Evolutionary conservation across 2,888 invertebrate species (phyloP).

Genomic region (Phortica okadai): DNA sequence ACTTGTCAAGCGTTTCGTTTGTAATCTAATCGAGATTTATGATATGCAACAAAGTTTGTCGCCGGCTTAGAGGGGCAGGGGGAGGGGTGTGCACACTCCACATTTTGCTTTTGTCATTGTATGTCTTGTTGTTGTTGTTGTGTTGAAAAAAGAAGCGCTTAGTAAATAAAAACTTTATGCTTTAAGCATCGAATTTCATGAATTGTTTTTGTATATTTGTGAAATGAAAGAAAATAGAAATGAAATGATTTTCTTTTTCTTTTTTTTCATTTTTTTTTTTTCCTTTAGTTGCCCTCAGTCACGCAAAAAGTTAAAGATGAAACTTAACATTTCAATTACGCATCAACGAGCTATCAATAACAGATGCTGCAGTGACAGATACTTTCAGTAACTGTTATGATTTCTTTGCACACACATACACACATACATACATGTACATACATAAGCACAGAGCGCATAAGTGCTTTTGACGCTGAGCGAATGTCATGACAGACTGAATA

Average conservation of each 20-base stretch:
- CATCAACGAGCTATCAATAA: conserved; percentile 71
- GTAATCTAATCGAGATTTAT: conserved; percentile 72
- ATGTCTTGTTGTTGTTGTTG: too few relatives aligned
- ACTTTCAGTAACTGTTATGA: conserved; percentile 47
- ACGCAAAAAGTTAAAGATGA: conserved; percentile 41
- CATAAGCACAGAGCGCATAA: background rate
- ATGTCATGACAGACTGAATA: too few relatives aligned
- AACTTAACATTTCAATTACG: conserved; percentile 71
- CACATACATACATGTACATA: conserved; percentile 11
- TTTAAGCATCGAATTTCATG: background rate
- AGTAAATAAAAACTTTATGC: too few relatives aligned
- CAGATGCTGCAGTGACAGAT: conserved; percentile 69
- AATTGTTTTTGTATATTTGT: background rate
- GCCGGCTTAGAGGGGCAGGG: background rate
- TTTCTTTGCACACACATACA: conserved; percentile 37
- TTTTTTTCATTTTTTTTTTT: conserved; percentile 3
- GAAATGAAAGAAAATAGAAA: background rate
- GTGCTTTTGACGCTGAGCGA: too few relatives aligned
- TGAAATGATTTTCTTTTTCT: background rate
- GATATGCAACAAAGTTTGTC: conserved; percentile 39
- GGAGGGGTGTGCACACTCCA: too few relatives aligned
- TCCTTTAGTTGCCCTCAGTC: background rate
- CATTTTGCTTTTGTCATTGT: too few relatives aligned
- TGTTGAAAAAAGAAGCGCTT: too few relatives aligned
- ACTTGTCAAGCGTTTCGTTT: conserved; percentile 53